Evolutionary conservation across 1,140 invertebrate species (phyloP).

Genomic region (Hycleus phaleratus): DNA sequence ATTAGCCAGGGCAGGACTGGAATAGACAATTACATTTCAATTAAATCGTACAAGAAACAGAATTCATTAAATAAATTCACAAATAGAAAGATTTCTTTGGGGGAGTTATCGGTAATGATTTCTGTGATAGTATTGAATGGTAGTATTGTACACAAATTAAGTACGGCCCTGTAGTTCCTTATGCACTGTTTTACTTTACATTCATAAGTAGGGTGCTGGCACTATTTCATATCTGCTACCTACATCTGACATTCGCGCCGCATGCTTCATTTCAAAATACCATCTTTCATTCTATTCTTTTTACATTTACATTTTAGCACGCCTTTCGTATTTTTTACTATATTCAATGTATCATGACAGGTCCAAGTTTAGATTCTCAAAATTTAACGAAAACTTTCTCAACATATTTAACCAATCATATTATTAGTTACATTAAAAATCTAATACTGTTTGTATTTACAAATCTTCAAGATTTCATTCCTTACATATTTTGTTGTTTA

Average conservation of each 20-base stretch:
- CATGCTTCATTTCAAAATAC: slow-evolving; percentile 36
- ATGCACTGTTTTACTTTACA: slow-evolving; percentile 35
- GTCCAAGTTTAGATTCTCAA: slow-evolving; percentile 11
- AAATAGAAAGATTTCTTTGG: not conserved
- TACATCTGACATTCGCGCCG: slow-evolving; percentile 32
- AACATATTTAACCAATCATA: too few species aligned
- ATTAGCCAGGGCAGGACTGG: not conserved
- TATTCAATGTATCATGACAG: slow-evolving; percentile 13
- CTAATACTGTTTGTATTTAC: too few species aligned
- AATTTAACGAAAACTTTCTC: slow-evolving; percentile 15
- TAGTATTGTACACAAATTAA: not conserved
- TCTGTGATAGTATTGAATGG: not conserved
- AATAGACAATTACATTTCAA: not conserved
- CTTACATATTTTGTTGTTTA: too few species aligned
- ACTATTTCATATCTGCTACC: slow-evolving; percentile 36
- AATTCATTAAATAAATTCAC: too few species aligned
- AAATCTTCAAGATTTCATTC: too few species aligned
- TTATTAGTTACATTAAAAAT: too few species aligned
- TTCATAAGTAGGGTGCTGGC: slow-evolving; percentile 32
- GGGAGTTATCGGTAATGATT: not conserved
- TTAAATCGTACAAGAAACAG: too few species aligned
- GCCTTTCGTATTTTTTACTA: slow-evolving; percentile 23
- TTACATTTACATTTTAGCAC: slow-evolving; percentile 31
- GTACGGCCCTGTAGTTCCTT: not conserved
- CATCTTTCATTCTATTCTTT: slow-evolving; percentile 38